Evolutionary conservation across 23 tunicate genomes (phyloP), one percentile per base, ranked within the genome.

Genomic region (Corella eumyota): DNA sequence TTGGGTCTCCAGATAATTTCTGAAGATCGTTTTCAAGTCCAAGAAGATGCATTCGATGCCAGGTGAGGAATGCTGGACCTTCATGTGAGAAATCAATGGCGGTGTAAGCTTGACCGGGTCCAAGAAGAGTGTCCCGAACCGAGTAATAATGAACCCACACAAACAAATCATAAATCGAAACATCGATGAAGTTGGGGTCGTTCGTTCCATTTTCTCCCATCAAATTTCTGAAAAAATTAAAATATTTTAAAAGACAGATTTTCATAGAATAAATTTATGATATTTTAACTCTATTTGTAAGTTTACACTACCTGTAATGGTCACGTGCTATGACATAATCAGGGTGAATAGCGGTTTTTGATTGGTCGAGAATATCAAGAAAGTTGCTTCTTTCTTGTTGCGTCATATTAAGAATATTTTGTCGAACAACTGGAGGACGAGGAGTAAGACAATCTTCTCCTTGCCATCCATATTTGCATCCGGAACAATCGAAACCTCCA

Each of bases 261-360:
- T n/a, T n/a, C n/a, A n/a, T n/a, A n/a, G n/a, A n/a, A n/a, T n/a
- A n/a, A n/a, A n/a, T n/a, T n/a, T n/a, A n/a, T n/a, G n/a, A n/a
- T n/a, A n/a, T n/a, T n/a, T n/a, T n/a, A n/a, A n/a, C n/a, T n/a
- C n/a, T n/a, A n/a, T n/a, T n/a, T n/a, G n/a, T n/a, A n/a, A n/a
- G n/a, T n/a, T n/a, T n/a, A n/a, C n/a, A n/a, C n/a, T n/a, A 84
- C 94, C 94, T 84, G 83, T 84, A 75, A 69, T 84, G 94, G 25
- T 84, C 94, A 48, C 61, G 57, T 11, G 94, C 94, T 13, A 75
- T 68, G 54, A 84, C 94, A 68, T 84, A 84, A 75, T 84, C 94
- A 4, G 94, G 94, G 57, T 84, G 94, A 28, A 66, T 45, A 20
- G 94, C 59, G 6, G 73, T 84, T 63, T 84, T 84, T 11, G 82